Evolutionary conservation across 2,113 vertebrate genomes (phyloP).

Genomic region (Mesocricetus auratus): DNA sequence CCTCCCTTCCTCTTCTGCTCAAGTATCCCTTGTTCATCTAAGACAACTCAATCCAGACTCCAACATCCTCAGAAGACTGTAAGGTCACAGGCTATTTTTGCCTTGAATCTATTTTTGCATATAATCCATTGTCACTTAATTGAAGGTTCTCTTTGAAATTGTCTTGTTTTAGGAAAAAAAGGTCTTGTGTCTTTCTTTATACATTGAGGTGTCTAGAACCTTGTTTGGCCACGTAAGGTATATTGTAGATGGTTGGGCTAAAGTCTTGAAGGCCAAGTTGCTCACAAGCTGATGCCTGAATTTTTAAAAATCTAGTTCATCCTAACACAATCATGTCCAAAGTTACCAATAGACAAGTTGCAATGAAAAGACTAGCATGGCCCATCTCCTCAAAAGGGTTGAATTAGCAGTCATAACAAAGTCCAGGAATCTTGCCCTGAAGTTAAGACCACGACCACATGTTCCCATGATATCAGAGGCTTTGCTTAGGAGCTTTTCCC

Average conservation of each 20-base stretch:
- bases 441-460: background rate
- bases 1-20: background rate
- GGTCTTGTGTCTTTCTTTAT: conserved; percentile 1
- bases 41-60: background rate
- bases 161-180: background rate
- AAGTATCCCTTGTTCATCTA: background rate
- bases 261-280: background rate
- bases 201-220: background rate
- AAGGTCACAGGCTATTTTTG: background rate
- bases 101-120: background rate
- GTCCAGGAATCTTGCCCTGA: conserved; percentile 30
- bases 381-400: conserved; percentile 14
- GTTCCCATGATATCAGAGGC: conserved; percentile 17
- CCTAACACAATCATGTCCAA: background rate
- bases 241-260: background rate
- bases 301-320: conserved; percentile 36
- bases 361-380: background rate
- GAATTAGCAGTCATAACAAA: conserved; percentile 1
- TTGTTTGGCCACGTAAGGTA: background rate
- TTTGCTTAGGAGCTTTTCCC: background rate
- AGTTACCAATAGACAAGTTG: background rate
- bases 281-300: conserved; percentile 12
- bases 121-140: background rate
- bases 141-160: background rate
- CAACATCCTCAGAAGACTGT: background rate